Conservation (phyloP, 37 sponge, comb jelly and placozoan genomes). For the Agelas oroides region DNA sequence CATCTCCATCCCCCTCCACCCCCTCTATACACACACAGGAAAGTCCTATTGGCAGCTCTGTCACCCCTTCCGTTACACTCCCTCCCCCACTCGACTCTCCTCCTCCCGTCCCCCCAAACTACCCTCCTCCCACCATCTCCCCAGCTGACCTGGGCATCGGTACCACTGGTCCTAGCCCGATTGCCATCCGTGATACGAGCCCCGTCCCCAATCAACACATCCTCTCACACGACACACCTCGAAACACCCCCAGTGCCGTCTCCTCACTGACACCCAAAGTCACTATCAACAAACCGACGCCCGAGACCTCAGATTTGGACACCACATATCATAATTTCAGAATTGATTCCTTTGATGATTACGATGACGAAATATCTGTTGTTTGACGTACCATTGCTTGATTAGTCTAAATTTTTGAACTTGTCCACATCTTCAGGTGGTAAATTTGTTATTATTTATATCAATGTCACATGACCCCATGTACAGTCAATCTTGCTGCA, state of each 20-base stretch:
- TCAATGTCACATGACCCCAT: too few species aligned
- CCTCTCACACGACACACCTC: background rate
- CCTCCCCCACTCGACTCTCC: slow-evolving; percentile 13
- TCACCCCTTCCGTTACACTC: background rate
- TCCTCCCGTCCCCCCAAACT: slow-evolving; percentile 26
- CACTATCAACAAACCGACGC: background rate
- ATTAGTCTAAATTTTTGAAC: too few species aligned
- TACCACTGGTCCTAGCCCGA: background rate
- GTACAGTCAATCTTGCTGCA: too few species aligned
- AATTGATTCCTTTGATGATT: slow-evolving; percentile 32
- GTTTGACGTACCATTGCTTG: too few species aligned
- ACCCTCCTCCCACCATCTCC: slow-evolving; percentile 38
- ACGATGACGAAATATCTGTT: background rate
- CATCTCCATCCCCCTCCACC: background rate
- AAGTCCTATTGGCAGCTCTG: slow-evolving; percentile 10
- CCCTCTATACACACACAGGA: slow-evolving; percentile 1
- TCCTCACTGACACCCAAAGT: background rate
- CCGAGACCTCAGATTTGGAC: background rate
- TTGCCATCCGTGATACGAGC: background rate
- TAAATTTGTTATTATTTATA: too few species aligned
- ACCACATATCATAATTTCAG: background rate
- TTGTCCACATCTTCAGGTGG: too few species aligned
- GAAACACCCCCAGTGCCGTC: background rate
- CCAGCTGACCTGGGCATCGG: slow-evolving; percentile 29
- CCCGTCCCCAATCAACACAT: background rate